A percentile compares a stretch with the other conserved stretches of the same genome.
Conservation (phyloP, 2,888 invertebrate species). For the Tenthredo notha region DNA sequence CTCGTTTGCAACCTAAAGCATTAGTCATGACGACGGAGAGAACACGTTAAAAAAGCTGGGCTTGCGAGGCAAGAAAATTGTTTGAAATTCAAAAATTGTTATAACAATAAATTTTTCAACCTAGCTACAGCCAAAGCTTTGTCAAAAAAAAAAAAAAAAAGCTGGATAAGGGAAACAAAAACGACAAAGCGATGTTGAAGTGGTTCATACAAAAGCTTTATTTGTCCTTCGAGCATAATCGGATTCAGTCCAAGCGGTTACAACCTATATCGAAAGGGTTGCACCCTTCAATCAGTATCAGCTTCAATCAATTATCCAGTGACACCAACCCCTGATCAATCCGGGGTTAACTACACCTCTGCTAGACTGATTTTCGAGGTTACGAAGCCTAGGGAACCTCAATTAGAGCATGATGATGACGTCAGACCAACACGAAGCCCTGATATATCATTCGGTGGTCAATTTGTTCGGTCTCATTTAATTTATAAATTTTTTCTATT, state of each 20-base stretch:
- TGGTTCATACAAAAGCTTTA: neutral
- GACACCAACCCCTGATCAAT: slow-evolving; percentile 36
- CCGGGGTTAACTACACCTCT: slow-evolving; percentile 22
- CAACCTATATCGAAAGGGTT: slow-evolving; percentile 47
- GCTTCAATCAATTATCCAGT: slow-evolving; percentile 32
- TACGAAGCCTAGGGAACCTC: slow-evolving; percentile 14
- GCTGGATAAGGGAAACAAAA: neutral
- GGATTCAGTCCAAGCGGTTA: slow-evolving; percentile 25
- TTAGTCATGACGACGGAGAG: neutral
- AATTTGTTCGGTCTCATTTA: neutral
- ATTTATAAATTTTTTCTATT: neutral
- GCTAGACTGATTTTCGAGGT: slow-evolving; percentile 22
- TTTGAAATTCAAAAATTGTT: neutral
- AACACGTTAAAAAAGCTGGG: neutral
- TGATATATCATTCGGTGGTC: neutral
- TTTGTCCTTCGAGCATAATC: slow-evolving; percentile 24
- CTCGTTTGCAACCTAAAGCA: neutral
- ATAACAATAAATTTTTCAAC: neutral
- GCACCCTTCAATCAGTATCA: slow-evolving; percentile 66
- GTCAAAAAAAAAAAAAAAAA: no score
- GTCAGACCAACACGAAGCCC: neutral
- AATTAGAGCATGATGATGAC: slow-evolving; percentile 28
- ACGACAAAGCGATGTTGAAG: neutral
- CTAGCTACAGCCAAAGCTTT: neutral
- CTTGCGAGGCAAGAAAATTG: neutral